A percentile compares a stretch with the other conserved stretches of the same genome.
These are phyloP conservation scores for Saxicola maurus DNA, from an alignment of 2,797 vertebrate genomes.

Conservation along the genomic window DNA sequence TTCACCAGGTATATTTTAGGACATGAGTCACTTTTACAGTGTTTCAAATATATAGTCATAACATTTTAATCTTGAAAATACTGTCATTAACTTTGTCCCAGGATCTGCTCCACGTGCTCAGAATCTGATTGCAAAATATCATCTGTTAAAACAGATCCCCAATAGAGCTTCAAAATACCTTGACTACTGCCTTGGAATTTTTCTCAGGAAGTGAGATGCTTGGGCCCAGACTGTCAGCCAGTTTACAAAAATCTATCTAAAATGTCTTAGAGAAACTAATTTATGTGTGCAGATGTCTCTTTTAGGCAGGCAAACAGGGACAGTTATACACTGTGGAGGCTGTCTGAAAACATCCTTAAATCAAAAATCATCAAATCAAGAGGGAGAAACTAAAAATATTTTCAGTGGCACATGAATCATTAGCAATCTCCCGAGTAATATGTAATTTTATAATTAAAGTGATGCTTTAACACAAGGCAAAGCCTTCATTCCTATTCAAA, in stretches of 20 bases:
- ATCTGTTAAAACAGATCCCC: not conserved
- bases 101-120: not conserved
- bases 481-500: not conserved
- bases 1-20: slow-evolving; percentile 85
- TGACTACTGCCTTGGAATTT: not conserved
- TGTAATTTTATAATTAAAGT: slow-evolving; percentile 22
- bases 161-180: not conserved
- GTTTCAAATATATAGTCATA: not conserved
- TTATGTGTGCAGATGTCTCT: slow-evolving; percentile 30
- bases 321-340: not conserved
- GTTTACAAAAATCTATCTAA: not conserved
- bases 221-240: not conserved
- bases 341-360: slow-evolving; percentile 23
- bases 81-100: not conserved
- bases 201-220: not conserved
- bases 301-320: not conserved
- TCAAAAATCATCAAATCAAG: slow-evolving; percentile 16
- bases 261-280: not conserved
- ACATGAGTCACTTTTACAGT: not conserved
- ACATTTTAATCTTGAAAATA: not conserved
- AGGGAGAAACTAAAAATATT: slow-evolving; percentile 28
- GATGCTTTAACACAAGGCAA: not conserved
- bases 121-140: not conserved
- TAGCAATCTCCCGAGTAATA: not conserved
- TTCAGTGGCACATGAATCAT: slow-evolving; percentile 12